phyloP scores from a whole-genome alignment of 2,888 invertebrate genomes.

The Cheilosia variabilis region DNA sequence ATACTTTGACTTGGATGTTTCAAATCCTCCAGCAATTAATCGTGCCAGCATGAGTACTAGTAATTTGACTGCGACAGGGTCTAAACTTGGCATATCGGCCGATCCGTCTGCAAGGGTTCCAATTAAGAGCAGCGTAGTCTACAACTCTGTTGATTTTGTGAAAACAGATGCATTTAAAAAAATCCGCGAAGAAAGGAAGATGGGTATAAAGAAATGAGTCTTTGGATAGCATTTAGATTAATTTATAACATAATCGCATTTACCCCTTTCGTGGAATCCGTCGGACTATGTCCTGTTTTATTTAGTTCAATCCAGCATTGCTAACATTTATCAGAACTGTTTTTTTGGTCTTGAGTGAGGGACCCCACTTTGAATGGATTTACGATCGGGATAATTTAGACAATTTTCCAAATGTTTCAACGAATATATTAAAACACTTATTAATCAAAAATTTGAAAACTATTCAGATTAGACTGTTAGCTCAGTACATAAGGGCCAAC shows the following conservation, averaged over 20 bases:
- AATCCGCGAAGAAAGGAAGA: conserved; percentile 88
- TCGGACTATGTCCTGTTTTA: neutral
- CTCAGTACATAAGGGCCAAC: no score
- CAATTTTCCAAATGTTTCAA: no score
- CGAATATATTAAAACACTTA: no score
- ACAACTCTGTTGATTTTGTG: conserved; percentile 96
- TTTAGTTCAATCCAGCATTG: neutral
- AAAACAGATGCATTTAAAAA: conserved; percentile 97
- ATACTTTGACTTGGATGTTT: conserved; percentile 92
- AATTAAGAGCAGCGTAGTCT: conserved; percentile 86
- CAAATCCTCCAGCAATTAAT: conserved; percentile 84
- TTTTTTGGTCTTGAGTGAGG: no score
- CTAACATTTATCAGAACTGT: neutral
- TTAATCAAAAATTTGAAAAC: no score
- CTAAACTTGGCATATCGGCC: conserved; percentile 79
- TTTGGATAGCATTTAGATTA: conserved; percentile 15
- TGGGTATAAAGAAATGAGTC: conserved; percentile 79
- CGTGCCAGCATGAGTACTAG: conserved; percentile 80
- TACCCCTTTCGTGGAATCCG: neutral
- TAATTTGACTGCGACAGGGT: conserved; percentile 78
- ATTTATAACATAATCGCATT: conserved; percentile 30
- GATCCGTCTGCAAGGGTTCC: conserved; percentile 83
- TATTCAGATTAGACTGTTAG: no score
- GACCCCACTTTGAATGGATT: neutral
- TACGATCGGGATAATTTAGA: no score